Conservation (phyloP, 1,140 invertebrate genomes). For the Heliconius congener region DNA sequence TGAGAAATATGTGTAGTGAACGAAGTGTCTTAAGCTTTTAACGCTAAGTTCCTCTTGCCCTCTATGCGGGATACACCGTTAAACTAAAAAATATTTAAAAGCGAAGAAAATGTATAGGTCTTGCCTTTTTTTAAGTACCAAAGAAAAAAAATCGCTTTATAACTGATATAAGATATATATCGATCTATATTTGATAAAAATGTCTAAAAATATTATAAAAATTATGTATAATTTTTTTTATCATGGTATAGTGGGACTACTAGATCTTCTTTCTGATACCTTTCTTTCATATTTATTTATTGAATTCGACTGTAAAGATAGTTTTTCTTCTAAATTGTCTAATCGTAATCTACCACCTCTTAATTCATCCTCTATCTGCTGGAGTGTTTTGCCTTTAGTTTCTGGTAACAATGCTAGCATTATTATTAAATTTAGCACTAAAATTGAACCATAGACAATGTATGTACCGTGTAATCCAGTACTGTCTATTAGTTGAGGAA, state of each 20-base stretch:
- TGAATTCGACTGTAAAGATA: conserved; percentile 45
- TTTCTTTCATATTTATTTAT: conserved; percentile 45
- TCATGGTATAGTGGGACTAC: conserved; percentile 20
- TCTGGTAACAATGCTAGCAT: conserved; percentile 58
- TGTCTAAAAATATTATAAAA: background rate
- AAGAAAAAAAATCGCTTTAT: no score
- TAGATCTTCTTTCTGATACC: conserved; percentile 45
- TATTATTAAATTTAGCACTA: conserved; percentile 48
- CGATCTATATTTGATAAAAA: no score
- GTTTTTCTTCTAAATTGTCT: conserved; percentile 47
- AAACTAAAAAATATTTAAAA: no score
- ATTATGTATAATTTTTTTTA: background rate
- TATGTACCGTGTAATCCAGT: conserved; percentile 57
- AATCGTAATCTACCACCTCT: conserved; percentile 47
- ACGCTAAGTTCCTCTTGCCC: no score
- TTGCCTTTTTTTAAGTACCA: no score
- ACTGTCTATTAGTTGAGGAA: conserved; percentile 27
- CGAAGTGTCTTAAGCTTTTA: no score
- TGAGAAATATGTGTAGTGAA: no score
- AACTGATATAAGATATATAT: no score
- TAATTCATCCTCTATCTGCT: conserved; percentile 66
- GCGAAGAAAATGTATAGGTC: no score
- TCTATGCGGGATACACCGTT: no score
- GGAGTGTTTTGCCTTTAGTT: conserved; percentile 61
- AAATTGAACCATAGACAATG: conserved; percentile 46